Percentiles rank a stretch among this genome's conserved stretches.
Conservation (phyloP, 2,797 vertebrate species). For the Gallinago nigripennis region DNA sequence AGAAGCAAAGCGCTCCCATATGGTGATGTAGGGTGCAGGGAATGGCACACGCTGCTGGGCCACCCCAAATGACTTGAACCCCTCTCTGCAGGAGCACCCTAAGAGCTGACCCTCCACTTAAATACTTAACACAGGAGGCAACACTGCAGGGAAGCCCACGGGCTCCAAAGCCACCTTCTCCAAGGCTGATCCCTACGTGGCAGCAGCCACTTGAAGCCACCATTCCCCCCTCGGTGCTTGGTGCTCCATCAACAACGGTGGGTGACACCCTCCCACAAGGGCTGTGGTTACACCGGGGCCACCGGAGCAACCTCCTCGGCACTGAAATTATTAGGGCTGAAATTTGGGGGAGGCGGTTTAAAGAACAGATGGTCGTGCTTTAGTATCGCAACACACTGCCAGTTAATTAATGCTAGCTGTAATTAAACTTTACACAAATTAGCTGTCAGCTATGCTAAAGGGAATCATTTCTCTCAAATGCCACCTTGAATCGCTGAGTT, state of each 20-base stretch:
- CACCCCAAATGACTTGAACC: not conserved
- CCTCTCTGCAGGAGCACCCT: not conserved
- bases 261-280: not conserved
- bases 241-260: not conserved
- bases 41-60: fast-evolving
- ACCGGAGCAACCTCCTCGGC: constrained; percentile 3
- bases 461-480: constrained; percentile 80
- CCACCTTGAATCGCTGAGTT: constrained; percentile 81
- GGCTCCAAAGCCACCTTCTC: not conserved
- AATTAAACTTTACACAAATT: constrained; percentile 91
- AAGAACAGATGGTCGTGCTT: constrained; percentile 82
- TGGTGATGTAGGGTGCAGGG: fast-evolving
- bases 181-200: fast-evolving
- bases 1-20: fast-evolving
- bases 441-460: constrained; percentile 83
- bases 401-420: constrained; percentile 88
- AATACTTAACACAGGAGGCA: fast-evolving
- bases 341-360: constrained; percentile 55
- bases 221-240: not conserved
- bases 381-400: constrained; percentile 78
- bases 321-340: constrained; percentile 48
- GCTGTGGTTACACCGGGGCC: not conserved
- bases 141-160: fast-evolving
- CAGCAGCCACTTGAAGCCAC: fast-evolving
- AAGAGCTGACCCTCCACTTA: not conserved